Base-by-base conservation (phyloP, 2,113 vertebrate genomes). In the Stegastes partitus region DNA sequence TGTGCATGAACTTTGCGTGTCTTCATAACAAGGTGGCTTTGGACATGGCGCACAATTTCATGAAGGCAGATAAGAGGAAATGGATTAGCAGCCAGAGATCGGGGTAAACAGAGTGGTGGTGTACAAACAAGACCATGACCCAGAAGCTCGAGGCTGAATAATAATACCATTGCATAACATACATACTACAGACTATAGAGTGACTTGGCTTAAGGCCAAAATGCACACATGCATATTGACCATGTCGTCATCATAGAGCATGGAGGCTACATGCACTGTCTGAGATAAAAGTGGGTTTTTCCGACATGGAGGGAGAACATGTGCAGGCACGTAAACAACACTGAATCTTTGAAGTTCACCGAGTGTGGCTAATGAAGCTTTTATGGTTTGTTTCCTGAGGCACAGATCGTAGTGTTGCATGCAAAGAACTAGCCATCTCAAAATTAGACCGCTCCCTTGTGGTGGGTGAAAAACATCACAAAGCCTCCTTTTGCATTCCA, bases 221-320 rank as follows among this genome's bases (percentile, higher is more conserved):
- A 67, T 56, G 83, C 34, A 82, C 21, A 71, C 91, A 92, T 91
- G 84, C 89, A 87, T 67, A 63, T 67, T 56, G 65, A 50, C 76
- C 74, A 64, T 86, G 82, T 78, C 11, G 34, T 65, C 76, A 39
- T 66, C 64, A 50, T 18, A 42, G 69, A 68, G 78, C 59, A 74
- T 47, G 65, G 45, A 68, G 19, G 11, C 14, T 10, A 39, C 92
- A 93, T 93, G 92, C 92, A 88, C 71, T 25, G 82, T 65, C 79
- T 47, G 50, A 65, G 74, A 63, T 42, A 54, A 8, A 42, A 57
- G 70, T 59, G 77, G 51, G 15, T 73, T 84, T n/a, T 82, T 79
- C 74, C 6, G 39, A 83, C 76, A 84, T 85, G 79, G 53, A 67
- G 56, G 55, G 31, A 79, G 61, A n/a, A 64, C 61, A 64, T 82